Conservation (phyloP, 2,113 vertebrate genomes). For the Entomyzon cyanotis region DNA sequence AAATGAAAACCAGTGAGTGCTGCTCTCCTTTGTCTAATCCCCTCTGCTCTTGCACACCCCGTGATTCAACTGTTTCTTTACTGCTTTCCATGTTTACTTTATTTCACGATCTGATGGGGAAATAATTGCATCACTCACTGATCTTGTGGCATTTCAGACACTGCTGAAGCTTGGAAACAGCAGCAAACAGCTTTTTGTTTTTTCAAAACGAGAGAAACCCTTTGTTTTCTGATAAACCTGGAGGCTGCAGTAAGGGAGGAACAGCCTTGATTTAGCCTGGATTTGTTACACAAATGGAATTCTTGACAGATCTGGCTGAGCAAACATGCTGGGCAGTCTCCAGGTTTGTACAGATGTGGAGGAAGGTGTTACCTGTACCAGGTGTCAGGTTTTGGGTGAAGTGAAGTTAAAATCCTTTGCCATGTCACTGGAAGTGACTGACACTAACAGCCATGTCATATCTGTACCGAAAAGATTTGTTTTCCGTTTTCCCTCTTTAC, state of each 20-base stretch:
- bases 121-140: conserved; percentile 40
- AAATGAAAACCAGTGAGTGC: conserved; percentile 78
- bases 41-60: neutral
- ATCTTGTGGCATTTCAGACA: conserved; percentile 27
- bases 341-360: neutral
- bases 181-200: neutral
- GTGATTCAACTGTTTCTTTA: conserved; percentile 31
- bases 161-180: conserved; percentile 5
- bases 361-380: neutral
- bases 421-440: neutral
- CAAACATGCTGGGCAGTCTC: neutral
- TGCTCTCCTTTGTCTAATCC: neutral
- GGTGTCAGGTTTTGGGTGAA: neutral
- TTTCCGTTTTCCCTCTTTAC: neutral
- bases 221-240: conserved; percentile 15
- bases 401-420: neutral
- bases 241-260: neutral
- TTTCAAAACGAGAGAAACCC: neutral
- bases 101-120: conserved; percentile 27
- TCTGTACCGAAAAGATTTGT: neutral
- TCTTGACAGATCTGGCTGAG: neutral
- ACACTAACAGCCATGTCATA: no score
- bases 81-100: conserved; percentile 44
- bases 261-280: neutral
- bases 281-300: neutral